Evolutionary conservation across 2,888 invertebrate genomes (phyloP).

Genomic region (Spodoptera picta): DNA sequence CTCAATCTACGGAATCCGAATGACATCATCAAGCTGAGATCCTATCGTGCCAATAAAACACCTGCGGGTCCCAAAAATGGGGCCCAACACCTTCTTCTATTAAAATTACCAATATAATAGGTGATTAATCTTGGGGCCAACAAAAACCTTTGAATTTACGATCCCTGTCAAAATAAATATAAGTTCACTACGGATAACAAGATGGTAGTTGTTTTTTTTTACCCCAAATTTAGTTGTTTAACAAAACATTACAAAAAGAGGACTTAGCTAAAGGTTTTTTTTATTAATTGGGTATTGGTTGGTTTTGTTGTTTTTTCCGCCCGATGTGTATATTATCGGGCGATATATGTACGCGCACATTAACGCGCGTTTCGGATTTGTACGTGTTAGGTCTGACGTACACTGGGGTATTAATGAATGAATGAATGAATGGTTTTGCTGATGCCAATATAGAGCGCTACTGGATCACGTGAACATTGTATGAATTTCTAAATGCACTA

Average conservation of each 20-base stretch:
- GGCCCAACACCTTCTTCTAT: slow-evolving; percentile 78
- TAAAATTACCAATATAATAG: slow-evolving; percentile 85
- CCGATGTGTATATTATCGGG: slow-evolving; percentile 70
- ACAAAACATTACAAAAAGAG: slow-evolving; percentile 82
- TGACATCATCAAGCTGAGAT: slow-evolving; percentile 57
- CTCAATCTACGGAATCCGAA: slow-evolving; percentile 57
- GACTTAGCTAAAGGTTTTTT: slow-evolving; percentile 59
- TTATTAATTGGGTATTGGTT: slow-evolving; percentile 83
- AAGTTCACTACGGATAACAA: slow-evolving; percentile 72
- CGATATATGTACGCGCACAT: slow-evolving; percentile 67
- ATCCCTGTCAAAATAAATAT: slow-evolving; percentile 83
- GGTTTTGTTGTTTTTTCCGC: slow-evolving; percentile 68
- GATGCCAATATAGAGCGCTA: too few relatives aligned
- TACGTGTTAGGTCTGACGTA: slow-evolving; percentile 61
- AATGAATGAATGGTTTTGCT: slow-evolving; percentile 38
- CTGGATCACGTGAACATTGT: too few relatives aligned
- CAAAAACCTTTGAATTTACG: slow-evolving; percentile 80
- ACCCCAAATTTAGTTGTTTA: slow-evolving; percentile 86
- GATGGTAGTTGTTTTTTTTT: slow-evolving; percentile 51
- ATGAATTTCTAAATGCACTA: too few relatives aligned
- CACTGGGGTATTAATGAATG: slow-evolving; percentile 50
- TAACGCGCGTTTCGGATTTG: slow-evolving; percentile 72
- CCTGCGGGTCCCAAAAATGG: slow-evolving; percentile 64
- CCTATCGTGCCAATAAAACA: slow-evolving; percentile 57
- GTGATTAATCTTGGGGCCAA: slow-evolving; percentile 81